Base-by-base conservation (phyloP, 2,797 vertebrate species). In the Linurgus olivaceus region DNA sequence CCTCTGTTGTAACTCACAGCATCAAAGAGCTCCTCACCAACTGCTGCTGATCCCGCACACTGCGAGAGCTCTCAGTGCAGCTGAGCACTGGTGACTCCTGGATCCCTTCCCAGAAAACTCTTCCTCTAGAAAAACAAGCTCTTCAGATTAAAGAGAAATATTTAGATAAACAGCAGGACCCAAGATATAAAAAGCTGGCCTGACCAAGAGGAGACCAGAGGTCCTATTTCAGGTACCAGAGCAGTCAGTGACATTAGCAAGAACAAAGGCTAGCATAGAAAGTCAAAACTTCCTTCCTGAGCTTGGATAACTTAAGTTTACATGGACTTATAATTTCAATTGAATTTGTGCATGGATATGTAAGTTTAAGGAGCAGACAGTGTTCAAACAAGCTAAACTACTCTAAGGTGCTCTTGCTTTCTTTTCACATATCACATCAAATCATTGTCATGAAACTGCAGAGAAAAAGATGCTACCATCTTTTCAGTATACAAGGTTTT, bases 61-160 rank as follows among this genome's bases (percentile, higher is more conserved):
- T 24, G 29, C 79, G 77, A 82, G 57, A 50, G 13, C 29, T 81
- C 44, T 6, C 4, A 48, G 67, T 79, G 61, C 74, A 57, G 61
- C 67, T 63, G 61, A 93, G 45, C 37, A 26, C 29, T 4, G 5
- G 33, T 47, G 83, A 33, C n/a, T 76, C 40, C 81, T 85, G 74
- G 55, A 76, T 57, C 33, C 24, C 35, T 79, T 83, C 72, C 45
- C 81, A 87, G 68, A 96, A 96, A 87, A 38, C 48, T 87, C 61
- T 85, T 83, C 40, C 17, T 71, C 57, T 38, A 54, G n/a, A 71
- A 93, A 85, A 96, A 89, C 16, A 93, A 79, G 40, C 58, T 87
- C 40, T 85, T 82, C 55, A 89, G 40, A 82, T 63, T 79, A 87
- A 92, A 92, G 33, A 58, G 44, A 93, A 92, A 86, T 96, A 92